A percentile compares a stretch with the other conserved stretches of the same genome.
These are phyloP conservation scores for Norana najaformis DNA, from an alignment of 2,888 invertebrate genomes.

Conservation along the genomic window DNA sequence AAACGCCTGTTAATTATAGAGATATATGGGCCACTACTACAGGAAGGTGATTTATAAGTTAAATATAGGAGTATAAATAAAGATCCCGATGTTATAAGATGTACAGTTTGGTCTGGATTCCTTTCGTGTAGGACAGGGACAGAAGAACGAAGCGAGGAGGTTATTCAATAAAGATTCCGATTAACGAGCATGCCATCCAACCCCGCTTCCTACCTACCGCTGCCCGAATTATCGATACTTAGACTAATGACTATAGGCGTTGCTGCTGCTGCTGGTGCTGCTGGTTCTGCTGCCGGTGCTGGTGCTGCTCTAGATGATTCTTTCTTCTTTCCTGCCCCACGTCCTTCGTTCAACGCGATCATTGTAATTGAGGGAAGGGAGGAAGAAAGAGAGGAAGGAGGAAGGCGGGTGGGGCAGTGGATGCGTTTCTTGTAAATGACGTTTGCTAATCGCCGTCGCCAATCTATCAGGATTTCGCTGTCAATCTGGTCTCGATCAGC, in stretches of 20 bases:
- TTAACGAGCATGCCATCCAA: not conserved
- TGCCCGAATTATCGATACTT: not conserved
- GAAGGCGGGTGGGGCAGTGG: not conserved
- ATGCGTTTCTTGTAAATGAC: conserved; percentile 4
- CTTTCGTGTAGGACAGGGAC: not conserved
- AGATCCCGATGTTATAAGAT: not conserved
- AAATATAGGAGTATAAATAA: no score
- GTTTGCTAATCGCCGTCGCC: conserved; percentile 21
- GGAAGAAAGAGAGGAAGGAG: not conserved
- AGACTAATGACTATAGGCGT: not conserved
- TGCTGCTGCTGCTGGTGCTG: not conserved
- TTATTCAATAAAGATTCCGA: not conserved
- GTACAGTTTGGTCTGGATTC: not conserved
- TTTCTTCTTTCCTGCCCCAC: not conserved
- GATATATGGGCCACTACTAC: not conserved
- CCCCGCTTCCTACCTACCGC: not conserved
- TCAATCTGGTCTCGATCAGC: conserved; percentile 21
- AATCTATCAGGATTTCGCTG: conserved; percentile 23
- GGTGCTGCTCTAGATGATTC: not conserved
- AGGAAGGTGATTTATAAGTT: not conserved
- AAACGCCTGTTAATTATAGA: not conserved
- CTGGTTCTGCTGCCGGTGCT: not conserved
- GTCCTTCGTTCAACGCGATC: conserved; percentile 13
- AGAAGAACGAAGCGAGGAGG: not conserved
- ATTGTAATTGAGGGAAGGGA: not conserved